Percentiles rank a stretch among this genome's conserved stretches.
Evolutionary conservation across 2,888 invertebrate genomes (phyloP).

Genomic region (Amaurobius ferox): DNA sequence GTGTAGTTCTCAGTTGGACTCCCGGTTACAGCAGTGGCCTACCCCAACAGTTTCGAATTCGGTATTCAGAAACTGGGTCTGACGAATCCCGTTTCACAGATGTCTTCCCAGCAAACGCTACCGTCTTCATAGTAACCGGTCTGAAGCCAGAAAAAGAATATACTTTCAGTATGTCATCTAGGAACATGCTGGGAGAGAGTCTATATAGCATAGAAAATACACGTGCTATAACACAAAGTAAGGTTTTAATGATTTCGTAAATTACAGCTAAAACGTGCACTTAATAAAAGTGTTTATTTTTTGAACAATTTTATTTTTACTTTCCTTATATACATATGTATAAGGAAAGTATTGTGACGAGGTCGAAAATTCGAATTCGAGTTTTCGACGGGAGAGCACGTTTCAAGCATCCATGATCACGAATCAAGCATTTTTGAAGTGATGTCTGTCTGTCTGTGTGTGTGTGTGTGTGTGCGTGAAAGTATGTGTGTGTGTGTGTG

Average conservation of each 20-base stretch:
- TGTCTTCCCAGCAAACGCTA: constrained; percentile 83
- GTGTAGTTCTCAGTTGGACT: constrained; percentile 90
- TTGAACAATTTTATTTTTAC: too few relatives aligned
- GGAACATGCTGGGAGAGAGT: constrained; percentile 91
- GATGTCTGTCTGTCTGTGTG: too few relatives aligned
- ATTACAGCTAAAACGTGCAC: too few relatives aligned
- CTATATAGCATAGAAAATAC: constrained; percentile 89
- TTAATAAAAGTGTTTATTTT: too few relatives aligned
- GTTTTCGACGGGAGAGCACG: too few relatives aligned
- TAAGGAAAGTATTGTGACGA: too few relatives aligned
- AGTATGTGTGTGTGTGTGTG: too few relatives aligned
- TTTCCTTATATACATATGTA: too few relatives aligned
- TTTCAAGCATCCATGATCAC: too few relatives aligned
- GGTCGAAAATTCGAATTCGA: too few relatives aligned
- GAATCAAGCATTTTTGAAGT: too few relatives aligned
- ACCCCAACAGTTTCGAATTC: constrained; percentile 86
- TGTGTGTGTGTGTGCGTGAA: too few relatives aligned
- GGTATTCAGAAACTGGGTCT: constrained; percentile 80
- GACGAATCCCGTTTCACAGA: constrained; percentile 83
- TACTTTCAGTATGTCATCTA: constrained; percentile 91
- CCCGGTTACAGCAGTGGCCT: constrained; percentile 96
- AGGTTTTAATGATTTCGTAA: constrained; percentile 78
- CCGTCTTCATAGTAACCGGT: constrained; percentile 83
- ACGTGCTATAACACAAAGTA: constrained; percentile 91
- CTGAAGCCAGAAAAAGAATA: constrained; percentile 90